These are phyloP conservation scores for Gorsachius goisagi DNA, from an alignment of 2,113 vertebrate species.

Conservation along the genomic window DNA sequence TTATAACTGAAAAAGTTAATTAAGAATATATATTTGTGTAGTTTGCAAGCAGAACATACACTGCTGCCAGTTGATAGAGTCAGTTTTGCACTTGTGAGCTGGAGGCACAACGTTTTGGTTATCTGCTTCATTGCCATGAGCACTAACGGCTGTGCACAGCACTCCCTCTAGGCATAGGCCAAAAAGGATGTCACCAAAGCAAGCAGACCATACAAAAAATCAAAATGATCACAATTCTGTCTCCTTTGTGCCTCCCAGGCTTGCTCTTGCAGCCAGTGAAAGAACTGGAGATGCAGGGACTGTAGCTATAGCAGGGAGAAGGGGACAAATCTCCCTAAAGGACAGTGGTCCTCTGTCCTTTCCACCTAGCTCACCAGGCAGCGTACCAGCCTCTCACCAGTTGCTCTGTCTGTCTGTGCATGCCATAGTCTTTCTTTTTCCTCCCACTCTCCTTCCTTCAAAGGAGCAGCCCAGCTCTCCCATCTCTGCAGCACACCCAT, in stretches of 20 bases:
- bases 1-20: neutral
- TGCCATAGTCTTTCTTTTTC: neutral
- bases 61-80: neutral
- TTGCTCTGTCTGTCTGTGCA: neutral
- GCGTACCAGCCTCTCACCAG: neutral
- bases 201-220: neutral
- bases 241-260: neutral
- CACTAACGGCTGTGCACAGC: neutral
- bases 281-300: neutral
- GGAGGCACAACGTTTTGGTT: neutral
- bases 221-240: neutral
- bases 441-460: no score
- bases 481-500: neutral
- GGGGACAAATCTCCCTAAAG: neutral
- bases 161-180: neutral
- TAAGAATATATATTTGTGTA: neutral
- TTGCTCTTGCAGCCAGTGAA: neutral
- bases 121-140: neutral
- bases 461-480: neutral
- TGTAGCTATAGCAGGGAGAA: neutral
- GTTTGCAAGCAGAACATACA: neutral
- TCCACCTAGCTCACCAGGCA: neutral
- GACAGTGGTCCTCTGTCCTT: neutral
- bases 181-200: neutral
- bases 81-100: neutral